Percentiles rank a stretch among this genome's conserved stretches.
These are phyloP conservation scores for Serranus cabrilla DNA, from an alignment of 2,797 vertebrate genomes.

Conservation along the genomic window DNA sequence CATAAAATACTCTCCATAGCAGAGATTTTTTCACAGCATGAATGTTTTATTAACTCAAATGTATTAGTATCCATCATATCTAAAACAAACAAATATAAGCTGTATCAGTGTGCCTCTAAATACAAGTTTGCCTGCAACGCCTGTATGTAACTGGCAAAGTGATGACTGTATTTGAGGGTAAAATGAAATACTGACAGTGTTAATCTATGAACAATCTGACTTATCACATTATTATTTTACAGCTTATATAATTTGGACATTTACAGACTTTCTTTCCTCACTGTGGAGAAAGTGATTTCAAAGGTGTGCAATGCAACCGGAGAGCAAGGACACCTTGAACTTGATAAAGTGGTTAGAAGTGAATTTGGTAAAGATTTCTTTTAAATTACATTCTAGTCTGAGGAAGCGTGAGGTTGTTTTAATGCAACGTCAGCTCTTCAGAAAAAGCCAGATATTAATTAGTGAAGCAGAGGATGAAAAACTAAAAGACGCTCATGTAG, in stretches of 20 bases:
- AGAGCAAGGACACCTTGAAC: constrained; percentile 5
- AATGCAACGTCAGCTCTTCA: constrained; percentile 7
- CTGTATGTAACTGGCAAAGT: background rate
- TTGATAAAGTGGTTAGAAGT: constrained; percentile 19
- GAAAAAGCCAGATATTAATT: constrained; percentile 20
- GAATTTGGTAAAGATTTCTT: constrained; percentile 17
- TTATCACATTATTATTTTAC: constrained; percentile 12
- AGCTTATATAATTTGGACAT: constrained; percentile 1
- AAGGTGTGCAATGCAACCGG: constrained; percentile 5
- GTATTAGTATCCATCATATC: constrained; percentile 7
- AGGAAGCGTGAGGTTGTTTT: background rate
- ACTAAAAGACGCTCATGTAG: background rate
- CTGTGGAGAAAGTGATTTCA: background rate
- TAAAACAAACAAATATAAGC: constrained; percentile 1
- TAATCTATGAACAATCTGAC: constrained; percentile 17
- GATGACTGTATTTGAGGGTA: constrained; percentile 13
- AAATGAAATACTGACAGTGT: constrained; percentile 46
- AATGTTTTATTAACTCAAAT: constrained; percentile 55
- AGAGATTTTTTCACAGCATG: constrained; percentile 27
- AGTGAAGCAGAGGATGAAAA: constrained; percentile 16
- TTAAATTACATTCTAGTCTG: constrained; percentile 35
- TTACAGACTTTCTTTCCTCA: background rate
- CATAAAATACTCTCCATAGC: background rate
- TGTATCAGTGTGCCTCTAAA: constrained; percentile 19
- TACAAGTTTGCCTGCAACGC: constrained; percentile 25